Evolutionary conservation across 2,797 vertebrate species (phyloP).

Genomic region (Sandelia bainsii): DNA sequence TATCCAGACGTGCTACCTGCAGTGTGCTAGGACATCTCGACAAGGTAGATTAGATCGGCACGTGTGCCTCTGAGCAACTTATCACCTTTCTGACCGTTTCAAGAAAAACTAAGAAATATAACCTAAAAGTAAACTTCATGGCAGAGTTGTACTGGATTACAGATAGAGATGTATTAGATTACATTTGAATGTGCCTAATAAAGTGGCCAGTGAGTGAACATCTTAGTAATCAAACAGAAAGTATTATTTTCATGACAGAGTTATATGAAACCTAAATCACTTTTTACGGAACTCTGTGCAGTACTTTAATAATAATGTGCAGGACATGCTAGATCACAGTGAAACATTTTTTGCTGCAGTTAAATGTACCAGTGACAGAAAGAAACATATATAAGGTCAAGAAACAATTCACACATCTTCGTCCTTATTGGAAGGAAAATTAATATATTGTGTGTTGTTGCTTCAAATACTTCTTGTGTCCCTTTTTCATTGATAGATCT

Average conservation of each 20-base stretch:
- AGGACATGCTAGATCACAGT: background rate
- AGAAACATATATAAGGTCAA: background rate
- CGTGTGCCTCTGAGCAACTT: too few species aligned
- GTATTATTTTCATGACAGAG: background rate
- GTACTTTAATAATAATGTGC: constrained; percentile 1
- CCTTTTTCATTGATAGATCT: background rate
- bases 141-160: too few species aligned
- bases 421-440: background rate
- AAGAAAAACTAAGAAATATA: too few species aligned
- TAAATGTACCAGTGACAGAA: background rate
- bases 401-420: background rate
- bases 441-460: background rate
- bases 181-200: too few species aligned
- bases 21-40: too few species aligned
- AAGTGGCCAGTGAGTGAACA: too few species aligned
- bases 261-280: background rate
- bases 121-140: too few species aligned
- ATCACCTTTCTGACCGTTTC: too few species aligned
- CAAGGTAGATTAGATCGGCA: too few species aligned
- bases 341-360: background rate
- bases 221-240: background rate
- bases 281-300: background rate
- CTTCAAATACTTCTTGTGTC: background rate
- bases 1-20: too few species aligned
- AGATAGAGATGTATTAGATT: too few species aligned